Conservation (phyloP, 2,888 invertebrate species). For the Oxyscelio sp. region DNA sequence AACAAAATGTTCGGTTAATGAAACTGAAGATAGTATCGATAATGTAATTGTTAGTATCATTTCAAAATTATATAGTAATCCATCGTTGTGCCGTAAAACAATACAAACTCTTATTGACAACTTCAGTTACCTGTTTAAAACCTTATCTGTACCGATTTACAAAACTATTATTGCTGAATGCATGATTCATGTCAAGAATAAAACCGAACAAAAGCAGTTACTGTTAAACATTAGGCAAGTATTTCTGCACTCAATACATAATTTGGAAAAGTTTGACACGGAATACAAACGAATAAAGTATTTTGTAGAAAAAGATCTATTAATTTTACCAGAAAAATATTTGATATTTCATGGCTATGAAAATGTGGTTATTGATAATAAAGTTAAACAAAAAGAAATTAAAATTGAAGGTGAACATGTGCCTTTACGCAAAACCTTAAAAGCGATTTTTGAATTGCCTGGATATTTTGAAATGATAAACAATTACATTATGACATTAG, state of each 20-base stretch:
- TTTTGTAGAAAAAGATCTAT: neutral
- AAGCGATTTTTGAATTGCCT: neutral
- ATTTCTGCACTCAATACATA: too few species aligned
- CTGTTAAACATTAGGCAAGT: too few species aligned
- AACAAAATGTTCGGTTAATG: too few species aligned
- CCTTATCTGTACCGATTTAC: neutral
- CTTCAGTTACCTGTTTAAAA: neutral
- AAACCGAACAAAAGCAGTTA: too few species aligned
- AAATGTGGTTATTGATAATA: conserved; percentile 3
- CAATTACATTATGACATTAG: neutral
- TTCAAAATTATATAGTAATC: conserved; percentile 9
- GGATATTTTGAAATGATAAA: neutral
- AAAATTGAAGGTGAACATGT: conserved; percentile 9
- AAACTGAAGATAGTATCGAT: too few species aligned
- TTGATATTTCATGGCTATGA: neutral
- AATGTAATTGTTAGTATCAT: too few species aligned
- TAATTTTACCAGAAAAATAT: conserved; percentile 14
- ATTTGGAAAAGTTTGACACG: neutral
- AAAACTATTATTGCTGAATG: too few species aligned
- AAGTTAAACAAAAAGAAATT: neutral
- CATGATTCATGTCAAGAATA: too few species aligned
- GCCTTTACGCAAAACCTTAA: neutral
- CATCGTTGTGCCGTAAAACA: conserved; percentile 10
- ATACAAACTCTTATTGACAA: conserved; percentile 10
- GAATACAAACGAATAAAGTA: conserved; percentile 14